Percentiles rank a stretch among this genome's conserved stretches.
These are phyloP conservation scores for Tridacna gigas DNA, from an alignment of 2,888 invertebrate species.

Conservation along the genomic window DNA sequence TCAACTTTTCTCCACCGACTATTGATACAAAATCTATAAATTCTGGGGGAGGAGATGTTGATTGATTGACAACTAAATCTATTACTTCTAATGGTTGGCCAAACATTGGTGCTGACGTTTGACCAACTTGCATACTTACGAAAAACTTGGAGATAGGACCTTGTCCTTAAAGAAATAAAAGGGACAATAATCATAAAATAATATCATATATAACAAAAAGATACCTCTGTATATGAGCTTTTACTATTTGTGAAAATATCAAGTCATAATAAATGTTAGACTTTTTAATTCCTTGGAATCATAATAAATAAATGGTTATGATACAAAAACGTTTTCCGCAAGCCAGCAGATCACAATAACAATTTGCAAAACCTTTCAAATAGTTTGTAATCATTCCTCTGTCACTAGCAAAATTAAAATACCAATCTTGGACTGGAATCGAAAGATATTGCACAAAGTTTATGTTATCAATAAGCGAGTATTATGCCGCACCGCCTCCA, in stretches of 20 bases:
- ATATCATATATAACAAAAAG: too few species aligned
- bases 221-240: too few species aligned
- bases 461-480: too few species aligned
- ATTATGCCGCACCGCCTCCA: conserved; percentile 5
- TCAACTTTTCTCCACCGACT: neutral
- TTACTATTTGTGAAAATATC: neutral
- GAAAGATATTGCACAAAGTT: too few species aligned
- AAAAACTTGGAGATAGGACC: conserved; percentile 2
- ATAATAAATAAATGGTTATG: conserved; percentile 20
- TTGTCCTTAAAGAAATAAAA: conserved; percentile 8
- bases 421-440: too few species aligned
- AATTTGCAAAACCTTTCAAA: neutral
- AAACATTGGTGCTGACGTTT: conserved; percentile 2
- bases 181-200: neutral
- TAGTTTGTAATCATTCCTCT: neutral
- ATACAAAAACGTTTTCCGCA: conserved; percentile 24
- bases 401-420: too few species aligned
- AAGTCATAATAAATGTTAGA: neutral
- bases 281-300: conserved; percentile 8
- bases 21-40: conserved; percentile 8
- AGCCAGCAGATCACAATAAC: neutral
- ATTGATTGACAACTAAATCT: neutral
- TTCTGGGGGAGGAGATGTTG: neutral
- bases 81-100: neutral
- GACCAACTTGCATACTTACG: conserved; percentile 15